These are phyloP conservation scores for Julus scandinavius DNA, from an alignment of 2,888 invertebrate species.

Conservation along the genomic window DNA sequence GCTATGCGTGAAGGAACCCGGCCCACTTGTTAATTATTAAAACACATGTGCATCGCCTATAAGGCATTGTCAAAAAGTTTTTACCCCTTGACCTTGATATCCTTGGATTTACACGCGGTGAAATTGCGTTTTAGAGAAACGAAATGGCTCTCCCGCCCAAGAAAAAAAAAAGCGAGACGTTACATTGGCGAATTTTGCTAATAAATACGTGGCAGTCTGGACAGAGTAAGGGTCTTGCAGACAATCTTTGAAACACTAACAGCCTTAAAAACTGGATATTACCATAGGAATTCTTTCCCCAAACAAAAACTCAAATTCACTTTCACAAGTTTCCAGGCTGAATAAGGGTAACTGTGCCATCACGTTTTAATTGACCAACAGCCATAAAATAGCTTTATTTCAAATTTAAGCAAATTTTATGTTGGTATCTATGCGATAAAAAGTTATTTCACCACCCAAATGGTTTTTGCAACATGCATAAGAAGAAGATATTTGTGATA, in stretches of 20 bases:
- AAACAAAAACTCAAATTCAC: neutral
- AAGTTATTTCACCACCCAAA: too few species aligned
- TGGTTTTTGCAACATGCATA: too few species aligned
- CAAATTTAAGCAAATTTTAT: too few species aligned
- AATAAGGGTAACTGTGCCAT: neutral
- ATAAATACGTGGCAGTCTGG: conserved; percentile 24
- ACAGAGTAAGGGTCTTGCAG: neutral
- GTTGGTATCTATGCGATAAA: too few species aligned
- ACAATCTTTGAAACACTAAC: neutral
- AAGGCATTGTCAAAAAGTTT: neutral
- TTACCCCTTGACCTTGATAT: conserved; percentile 1
- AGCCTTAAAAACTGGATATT: neutral
- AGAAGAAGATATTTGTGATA: too few species aligned
- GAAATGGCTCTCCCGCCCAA: neutral
- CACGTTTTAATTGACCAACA: neutral
- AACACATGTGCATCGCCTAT: conserved; percentile 15
- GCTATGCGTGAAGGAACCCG: neutral
- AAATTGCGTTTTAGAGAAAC: conserved; percentile 10
- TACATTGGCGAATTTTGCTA: conserved; percentile 21
- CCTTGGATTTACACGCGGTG: neutral
- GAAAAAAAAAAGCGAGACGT: neutral
- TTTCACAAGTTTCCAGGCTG: neutral
- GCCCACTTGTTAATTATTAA: conserved; percentile 39
- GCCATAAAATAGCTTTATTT: too few species aligned
- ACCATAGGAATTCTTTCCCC: neutral